Percentiles rank a stretch among this genome's conserved stretches.
Evolutionary conservation across 1,140 invertebrate species (phyloP).

Genomic region (Zaprionus taronus): DNA sequence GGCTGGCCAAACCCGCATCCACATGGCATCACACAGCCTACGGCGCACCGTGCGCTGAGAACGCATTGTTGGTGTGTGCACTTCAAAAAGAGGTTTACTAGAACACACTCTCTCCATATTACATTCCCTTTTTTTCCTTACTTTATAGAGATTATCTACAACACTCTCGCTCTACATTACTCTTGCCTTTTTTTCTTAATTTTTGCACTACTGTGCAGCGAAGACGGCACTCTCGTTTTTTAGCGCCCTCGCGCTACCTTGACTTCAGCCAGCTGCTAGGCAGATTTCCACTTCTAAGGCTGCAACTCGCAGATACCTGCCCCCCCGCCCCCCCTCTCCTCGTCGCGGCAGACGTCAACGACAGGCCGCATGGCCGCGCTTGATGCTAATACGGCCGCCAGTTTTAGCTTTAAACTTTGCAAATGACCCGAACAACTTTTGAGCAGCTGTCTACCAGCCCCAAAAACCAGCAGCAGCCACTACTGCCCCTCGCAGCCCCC

Average conservation of each 20-base stretch:
- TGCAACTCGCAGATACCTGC: constrained; percentile 29
- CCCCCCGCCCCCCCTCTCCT: too few relatives aligned
- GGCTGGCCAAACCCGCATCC: constrained; percentile 40
- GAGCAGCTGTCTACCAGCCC: constrained; percentile 67
- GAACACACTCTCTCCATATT: too few relatives aligned
- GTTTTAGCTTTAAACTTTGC: constrained; percentile 75
- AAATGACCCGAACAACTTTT: constrained; percentile 79
- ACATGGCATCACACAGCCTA: constrained; percentile 21
- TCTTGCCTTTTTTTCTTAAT: background rate
- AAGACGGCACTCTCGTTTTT: constrained; percentile 21
- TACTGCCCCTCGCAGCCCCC: background rate
- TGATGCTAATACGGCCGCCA: constrained; percentile 52
- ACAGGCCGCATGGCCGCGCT: constrained; percentile 39
- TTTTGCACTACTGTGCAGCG: constrained; percentile 14
- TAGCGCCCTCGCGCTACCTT: constrained; percentile 17
- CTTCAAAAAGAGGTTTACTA: too few relatives aligned
- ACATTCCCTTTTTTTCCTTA: background rate
- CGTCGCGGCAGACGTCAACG: constrained; percentile 24
- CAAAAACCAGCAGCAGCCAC: background rate
- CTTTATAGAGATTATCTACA: background rate
- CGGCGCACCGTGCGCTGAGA: constrained; percentile 3
- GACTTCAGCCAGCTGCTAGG: constrained; percentile 55
- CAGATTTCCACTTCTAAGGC: constrained; percentile 58
- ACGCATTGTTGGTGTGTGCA: too few relatives aligned
- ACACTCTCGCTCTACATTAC: background rate